Base-by-base conservation (phyloP, 2,797 vertebrate species). In the Sitta carolinensis region DNA sequence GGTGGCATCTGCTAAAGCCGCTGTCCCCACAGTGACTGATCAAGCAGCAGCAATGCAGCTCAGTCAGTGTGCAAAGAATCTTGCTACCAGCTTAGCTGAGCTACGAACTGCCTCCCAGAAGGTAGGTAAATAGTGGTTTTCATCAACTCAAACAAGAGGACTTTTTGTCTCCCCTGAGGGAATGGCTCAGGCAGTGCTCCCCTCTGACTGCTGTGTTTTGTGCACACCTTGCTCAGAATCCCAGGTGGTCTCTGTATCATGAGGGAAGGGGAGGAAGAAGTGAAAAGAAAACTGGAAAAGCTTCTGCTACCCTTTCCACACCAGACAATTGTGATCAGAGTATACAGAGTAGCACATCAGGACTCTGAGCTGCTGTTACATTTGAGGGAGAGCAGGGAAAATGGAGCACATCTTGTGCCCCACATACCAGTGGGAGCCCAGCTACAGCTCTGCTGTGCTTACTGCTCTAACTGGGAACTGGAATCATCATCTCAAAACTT, bases 1-100 rank as follows among this genome's bases (percentile, higher is more conserved):
- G 99, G 99, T 99, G 94, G 97, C 98, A 1, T 99, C 99, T 12
- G 99, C 99, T 62, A 99, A 99, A 97, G 99, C 99, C 7, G 99
- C 99, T 1, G 99, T 99, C 69, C 99, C 99, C 6, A 99, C 99
- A 0, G 99, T 99, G 94, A 98, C 98, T 14, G 99, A 99, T 89
- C 99, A 99, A 97, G 99, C 99, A 23, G 99, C 99, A 30, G 99
- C 99, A 38, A 99, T 99, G 99, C 99, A 99, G 95, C 97, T 99
- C 84, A 99, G 99, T 91, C 99, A 99, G 73, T 99, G 99, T 95
- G 99, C 99, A 68, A 99, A 99, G 97, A 99, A 99, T 90, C 98
- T 99, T 62, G 99, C 99, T 43, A 99, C 99, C 96, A 99, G 99
- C 96, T 96, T 99, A 91, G 99, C 99, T 1, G 99, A 99, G 96